These are phyloP conservation scores for Agapornis canus DNA, from an alignment of 2,797 vertebrate species.

Conservation along the genomic window DNA sequence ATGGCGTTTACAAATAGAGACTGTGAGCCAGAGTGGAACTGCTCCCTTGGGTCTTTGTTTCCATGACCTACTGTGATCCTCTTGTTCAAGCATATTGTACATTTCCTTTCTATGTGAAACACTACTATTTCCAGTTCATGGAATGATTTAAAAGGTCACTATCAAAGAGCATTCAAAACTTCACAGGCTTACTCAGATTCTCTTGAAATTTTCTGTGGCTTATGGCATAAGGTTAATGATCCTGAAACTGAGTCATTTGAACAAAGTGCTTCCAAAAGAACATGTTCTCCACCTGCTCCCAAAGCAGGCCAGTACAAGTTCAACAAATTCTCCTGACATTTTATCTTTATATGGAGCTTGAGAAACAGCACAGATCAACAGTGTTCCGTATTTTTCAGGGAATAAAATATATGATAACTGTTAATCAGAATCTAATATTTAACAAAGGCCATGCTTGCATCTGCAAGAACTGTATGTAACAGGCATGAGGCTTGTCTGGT, in stretches of 20 bases:
- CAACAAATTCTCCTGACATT: neutral
- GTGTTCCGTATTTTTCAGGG: neutral
- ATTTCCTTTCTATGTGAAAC: conserved; percentile 22
- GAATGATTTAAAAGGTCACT: neutral
- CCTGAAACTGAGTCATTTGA: neutral
- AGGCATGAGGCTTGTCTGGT: neutral
- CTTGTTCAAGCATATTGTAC: neutral
- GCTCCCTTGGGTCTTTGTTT: conserved; percentile 62
- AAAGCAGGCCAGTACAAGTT: neutral
- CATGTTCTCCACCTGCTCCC: neutral
- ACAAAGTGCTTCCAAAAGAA: neutral
- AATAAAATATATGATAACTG: neutral
- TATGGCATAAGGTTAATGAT: neutral
- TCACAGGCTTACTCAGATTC: neutral
- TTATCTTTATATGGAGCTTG: neutral
- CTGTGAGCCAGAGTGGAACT: neutral
- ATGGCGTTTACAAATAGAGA: conserved; percentile 6
- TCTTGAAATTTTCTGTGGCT: neutral
- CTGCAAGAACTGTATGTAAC: neutral
- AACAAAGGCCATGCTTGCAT: neutral
- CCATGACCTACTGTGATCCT: conserved; percentile 24
- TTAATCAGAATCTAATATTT: neutral
- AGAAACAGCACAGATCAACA: neutral
- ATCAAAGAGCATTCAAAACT: neutral
- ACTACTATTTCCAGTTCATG: conserved; percentile 21